A percentile compares a stretch with the other conserved stretches of the same genome.
Conservation (phyloP, 2,888 invertebrate species). For the Amphimallon solstitiale region DNA sequence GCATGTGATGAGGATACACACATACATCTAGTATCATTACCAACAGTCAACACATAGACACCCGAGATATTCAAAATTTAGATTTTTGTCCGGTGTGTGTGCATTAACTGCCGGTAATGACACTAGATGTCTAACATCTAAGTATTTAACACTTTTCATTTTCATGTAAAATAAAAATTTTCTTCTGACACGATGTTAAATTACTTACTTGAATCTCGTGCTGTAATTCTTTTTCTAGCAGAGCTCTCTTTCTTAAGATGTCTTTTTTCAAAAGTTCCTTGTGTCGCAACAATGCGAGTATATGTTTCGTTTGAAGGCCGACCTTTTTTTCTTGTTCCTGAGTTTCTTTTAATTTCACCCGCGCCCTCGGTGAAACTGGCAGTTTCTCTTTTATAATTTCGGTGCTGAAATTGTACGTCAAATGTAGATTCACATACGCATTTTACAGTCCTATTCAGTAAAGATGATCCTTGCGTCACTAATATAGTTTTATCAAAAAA, state of each 20-base stretch:
- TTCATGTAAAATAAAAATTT: too few species aligned
- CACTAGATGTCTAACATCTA: too few species aligned
- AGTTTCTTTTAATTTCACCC: constrained; percentile 58
- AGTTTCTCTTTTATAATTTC: constrained; percentile 45
- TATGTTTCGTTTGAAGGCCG: constrained; percentile 70
- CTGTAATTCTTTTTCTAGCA: constrained; percentile 89
- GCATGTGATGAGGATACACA: too few species aligned
- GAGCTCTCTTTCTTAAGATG: constrained; percentile 88
- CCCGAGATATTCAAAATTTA: too few species aligned
- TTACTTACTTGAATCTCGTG: constrained; percentile 83
- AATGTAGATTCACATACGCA: too few species aligned
- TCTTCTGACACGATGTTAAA: background rate
- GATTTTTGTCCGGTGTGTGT: too few species aligned
- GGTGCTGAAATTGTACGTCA: background rate
- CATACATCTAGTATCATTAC: too few species aligned
- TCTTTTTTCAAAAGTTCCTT: constrained; percentile 94
- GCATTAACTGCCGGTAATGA: too few species aligned
- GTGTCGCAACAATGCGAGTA: constrained; percentile 83
- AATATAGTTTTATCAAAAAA: too few species aligned
- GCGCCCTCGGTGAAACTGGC: constrained; percentile 54
- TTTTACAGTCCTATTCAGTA: too few species aligned
- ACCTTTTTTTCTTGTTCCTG: constrained; percentile 68
- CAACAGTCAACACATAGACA: too few species aligned
- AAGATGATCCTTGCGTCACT: background rate
- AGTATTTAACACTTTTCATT: too few species aligned